phyloP scores from a whole-genome alignment of 2,797 vertebrate species.

The Orestias chungarensis region DNA sequence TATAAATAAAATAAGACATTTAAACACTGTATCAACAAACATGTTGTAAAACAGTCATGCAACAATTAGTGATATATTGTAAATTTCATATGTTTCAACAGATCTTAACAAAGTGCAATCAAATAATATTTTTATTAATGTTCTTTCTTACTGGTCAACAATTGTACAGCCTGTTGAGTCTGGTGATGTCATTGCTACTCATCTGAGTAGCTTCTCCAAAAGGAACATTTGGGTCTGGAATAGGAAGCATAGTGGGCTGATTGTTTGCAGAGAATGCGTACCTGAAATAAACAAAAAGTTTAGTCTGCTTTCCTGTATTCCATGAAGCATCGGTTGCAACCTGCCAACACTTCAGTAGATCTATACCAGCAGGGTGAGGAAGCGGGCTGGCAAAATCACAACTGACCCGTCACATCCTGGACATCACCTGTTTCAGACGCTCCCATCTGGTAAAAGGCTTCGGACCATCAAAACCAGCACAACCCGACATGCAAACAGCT shows the following conservation, averaged over 20 bases:
- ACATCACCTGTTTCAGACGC: too few species aligned
- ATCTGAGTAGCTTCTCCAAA: constrained; percentile 64
- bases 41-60: too few species aligned
- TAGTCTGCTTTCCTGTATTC: constrained; percentile 1
- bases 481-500: too few species aligned
- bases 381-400: too few species aligned
- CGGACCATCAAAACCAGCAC: too few species aligned
- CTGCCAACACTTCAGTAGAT: too few species aligned
- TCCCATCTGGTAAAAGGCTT: too few species aligned
- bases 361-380: too few species aligned
- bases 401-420: too few species aligned
- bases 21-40: not conserved
- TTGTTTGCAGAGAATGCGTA: constrained; percentile 73
- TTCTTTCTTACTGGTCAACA: constrained; percentile 45
- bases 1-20: too few species aligned
- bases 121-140: not conserved
- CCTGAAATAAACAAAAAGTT: constrained; percentile 36
- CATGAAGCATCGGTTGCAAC: not conserved
- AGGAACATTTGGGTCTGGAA: constrained; percentile 60
- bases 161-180: constrained; percentile 67
- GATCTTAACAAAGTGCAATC: not conserved
- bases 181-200: constrained; percentile 68
- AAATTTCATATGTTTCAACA: not conserved
- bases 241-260: constrained; percentile 67
- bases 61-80: not conserved